Conservation (phyloP, 2,797 vertebrate species). For the Alca torda region DNA sequence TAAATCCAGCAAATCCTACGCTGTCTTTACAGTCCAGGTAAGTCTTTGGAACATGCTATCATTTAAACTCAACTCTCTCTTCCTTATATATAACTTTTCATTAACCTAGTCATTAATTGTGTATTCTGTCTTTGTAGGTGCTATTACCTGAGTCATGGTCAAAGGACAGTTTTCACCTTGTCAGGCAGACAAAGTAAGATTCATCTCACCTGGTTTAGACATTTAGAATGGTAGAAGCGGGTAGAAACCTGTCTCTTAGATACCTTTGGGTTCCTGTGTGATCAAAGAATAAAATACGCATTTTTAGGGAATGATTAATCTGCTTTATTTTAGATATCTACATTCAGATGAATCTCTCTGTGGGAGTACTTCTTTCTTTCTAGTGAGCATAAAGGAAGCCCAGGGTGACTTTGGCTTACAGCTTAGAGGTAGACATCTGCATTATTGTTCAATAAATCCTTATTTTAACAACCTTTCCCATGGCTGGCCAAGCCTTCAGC, state of each 20-base stretch:
- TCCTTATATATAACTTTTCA: background rate
- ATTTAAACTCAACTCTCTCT: background rate
- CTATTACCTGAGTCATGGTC: background rate
- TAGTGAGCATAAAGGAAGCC: background rate
- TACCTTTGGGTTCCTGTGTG: background rate
- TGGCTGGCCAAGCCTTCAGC: background rate
- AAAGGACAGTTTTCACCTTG: background rate
- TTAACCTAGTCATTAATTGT: background rate
- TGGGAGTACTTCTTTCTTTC: background rate
- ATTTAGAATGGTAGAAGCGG: background rate
- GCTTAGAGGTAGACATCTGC: background rate
- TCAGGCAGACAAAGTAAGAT: background rate
- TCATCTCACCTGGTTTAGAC: background rate
- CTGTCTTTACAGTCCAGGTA: background rate
- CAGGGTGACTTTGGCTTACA: background rate
- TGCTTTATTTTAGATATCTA: background rate
- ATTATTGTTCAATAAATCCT: conserved; percentile 1
- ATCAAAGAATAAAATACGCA: background rate
- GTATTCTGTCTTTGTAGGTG: background rate
- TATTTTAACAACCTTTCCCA: background rate
- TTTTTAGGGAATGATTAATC: background rate
- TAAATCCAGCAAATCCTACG: background rate
- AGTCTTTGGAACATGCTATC: background rate
- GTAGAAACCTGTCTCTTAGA: background rate
- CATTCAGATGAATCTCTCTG: background rate